Evolutionary conservation across 2,113 vertebrate genomes (phyloP).

Genomic region (Calyptommatus sinebrachiatus): DNA sequence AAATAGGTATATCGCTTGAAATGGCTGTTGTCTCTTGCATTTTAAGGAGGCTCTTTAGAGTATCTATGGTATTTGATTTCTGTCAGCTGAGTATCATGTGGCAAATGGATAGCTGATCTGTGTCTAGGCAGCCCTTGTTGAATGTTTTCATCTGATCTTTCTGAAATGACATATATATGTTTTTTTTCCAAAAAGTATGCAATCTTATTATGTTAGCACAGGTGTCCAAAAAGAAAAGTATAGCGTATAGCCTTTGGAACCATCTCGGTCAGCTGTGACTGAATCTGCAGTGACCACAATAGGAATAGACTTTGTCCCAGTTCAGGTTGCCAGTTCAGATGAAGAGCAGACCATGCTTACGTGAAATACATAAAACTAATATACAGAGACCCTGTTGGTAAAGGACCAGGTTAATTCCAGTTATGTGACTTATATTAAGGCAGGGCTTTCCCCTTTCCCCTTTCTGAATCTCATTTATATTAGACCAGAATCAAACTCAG

Average conservation of each 20-base stretch:
- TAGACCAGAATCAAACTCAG: no score
- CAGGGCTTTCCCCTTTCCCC: background rate
- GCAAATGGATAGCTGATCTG: background rate
- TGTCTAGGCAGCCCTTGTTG: background rate
- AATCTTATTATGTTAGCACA: background rate
- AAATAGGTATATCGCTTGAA: background rate
- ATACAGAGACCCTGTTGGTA: background rate
- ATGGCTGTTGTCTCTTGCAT: background rate
- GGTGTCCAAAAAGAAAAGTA: background rate
- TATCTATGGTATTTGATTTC: background rate
- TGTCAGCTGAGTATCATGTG: background rate
- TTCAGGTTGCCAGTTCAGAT: background rate
- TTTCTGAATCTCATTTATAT: background rate
- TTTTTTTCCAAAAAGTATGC: background rate
- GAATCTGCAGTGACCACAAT: background rate
- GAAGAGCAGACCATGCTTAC: background rate
- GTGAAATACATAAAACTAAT: background rate
- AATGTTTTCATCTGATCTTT: background rate
- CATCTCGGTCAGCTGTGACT: background rate
- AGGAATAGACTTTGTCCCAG: background rate
- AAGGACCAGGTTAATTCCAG: background rate
- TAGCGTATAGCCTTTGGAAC: background rate
- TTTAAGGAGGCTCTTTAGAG: background rate
- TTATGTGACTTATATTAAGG: background rate
- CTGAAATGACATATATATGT: background rate